Evolutionary conservation across 2,113 vertebrate genomes (phyloP).

Genomic region (Myotis davidii): DNA sequence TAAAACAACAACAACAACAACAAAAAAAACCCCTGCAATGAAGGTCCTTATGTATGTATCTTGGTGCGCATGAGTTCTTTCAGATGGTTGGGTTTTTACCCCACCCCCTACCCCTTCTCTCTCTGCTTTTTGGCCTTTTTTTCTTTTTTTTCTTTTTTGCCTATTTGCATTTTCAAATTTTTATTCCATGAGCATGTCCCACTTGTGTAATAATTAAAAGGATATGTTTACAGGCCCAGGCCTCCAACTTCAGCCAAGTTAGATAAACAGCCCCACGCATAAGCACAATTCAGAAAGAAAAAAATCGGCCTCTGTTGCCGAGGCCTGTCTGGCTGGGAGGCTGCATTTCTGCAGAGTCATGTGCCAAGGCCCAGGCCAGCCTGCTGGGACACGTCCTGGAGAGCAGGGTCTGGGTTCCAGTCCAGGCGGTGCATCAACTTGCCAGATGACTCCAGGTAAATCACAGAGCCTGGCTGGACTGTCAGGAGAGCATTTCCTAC

Average conservation of each 20-base stretch:
- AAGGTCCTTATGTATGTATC: not conserved
- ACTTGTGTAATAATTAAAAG: slow-evolving; percentile 59
- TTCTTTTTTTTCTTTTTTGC: not conserved
- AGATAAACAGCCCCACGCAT: slow-evolving; percentile 50
- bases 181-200: not conserved
- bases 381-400: not conserved
- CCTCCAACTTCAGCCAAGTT: slow-evolving; percentile 49
- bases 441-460: not conserved
- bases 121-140: not conserved
- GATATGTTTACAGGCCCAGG: slow-evolving; percentile 40
- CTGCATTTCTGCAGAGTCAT: not conserved
- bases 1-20: too few relatives aligned
- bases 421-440: not conserved
- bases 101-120: too few relatives aligned
- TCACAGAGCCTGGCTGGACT: accelerated
- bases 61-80: not conserved
- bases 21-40: not conserved
- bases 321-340: slow-evolving; percentile 14
- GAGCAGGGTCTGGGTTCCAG: not conserved
- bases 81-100: not conserved
- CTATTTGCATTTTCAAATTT: slow-evolving; percentile 56
- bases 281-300: not conserved
- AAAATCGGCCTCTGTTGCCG: not conserved
- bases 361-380: not conserved
- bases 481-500: accelerated